These are phyloP conservation scores for Eueides isabella DNA, from an alignment of 1,140 invertebrate species.

Conservation along the genomic window DNA sequence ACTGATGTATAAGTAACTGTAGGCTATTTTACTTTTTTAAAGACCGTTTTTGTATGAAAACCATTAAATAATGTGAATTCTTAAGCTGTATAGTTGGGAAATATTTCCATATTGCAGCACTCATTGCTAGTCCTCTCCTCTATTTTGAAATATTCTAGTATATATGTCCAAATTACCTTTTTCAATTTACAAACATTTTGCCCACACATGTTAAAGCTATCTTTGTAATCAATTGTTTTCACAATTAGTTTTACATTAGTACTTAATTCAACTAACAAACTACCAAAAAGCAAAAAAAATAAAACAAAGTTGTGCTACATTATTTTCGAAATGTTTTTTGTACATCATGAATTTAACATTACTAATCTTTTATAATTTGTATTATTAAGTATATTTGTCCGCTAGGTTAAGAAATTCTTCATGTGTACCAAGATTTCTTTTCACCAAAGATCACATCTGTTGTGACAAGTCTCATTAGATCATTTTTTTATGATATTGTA, in stretches of 20 bases:
- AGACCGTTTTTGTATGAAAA: conserved; percentile 16
- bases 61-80: conserved; percentile 18
- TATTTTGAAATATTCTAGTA: conserved; percentile 42
- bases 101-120: conserved; percentile 24
- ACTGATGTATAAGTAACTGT: conserved; percentile 38
- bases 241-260: conserved; percentile 74
- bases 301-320: conserved; percentile 69
- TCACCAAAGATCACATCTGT: conserved; percentile 31
- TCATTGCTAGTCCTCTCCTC: conserved; percentile 63
- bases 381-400: conserved; percentile 54
- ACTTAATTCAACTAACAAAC: conserved; percentile 71
- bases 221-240: conserved; percentile 46
- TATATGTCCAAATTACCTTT: conserved; percentile 24
- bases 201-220: conserved; percentile 15
- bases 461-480: conserved; percentile 4
- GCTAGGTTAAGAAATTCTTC: conserved; percentile 26
- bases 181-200: background rate
- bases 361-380: conserved; percentile 43
- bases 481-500: conserved; percentile 8
- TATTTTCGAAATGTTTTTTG: conserved; percentile 49
- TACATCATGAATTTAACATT: background rate
- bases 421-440: conserved; percentile 23
- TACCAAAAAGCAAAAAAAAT: conserved; percentile 68
- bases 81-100: conserved; percentile 4
- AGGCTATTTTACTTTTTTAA: conserved; percentile 24